Percentiles rank a stretch among this genome's conserved stretches.
phyloP scores from a whole-genome alignment of 2,113 vertebrate species.

The Daboia siamensis region DNA sequence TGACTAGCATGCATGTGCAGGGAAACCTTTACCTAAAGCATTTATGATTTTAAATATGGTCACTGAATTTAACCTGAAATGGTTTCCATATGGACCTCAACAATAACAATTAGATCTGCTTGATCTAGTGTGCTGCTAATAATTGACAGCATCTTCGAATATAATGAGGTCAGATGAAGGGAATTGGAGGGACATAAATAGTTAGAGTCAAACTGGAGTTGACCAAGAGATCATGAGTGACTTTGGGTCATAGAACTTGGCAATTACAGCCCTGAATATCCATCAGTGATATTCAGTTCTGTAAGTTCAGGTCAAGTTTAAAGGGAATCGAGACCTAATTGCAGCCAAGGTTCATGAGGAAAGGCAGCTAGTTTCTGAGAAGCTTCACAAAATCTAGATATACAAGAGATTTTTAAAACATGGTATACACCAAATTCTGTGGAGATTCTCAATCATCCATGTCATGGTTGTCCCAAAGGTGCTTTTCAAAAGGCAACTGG shows the following conservation, averaged over 20 bases:
- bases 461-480: too few relatives aligned
- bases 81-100: background rate
- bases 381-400: background rate
- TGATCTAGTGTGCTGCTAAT: background rate
- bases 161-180: background rate
- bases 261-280: background rate
- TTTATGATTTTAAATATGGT: background rate
- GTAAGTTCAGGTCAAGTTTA: background rate
- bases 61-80: background rate
- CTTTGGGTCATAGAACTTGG: background rate
- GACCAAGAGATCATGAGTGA: background rate
- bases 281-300: background rate
- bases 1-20: too few relatives aligned
- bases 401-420: background rate
- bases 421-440: background rate
- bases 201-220: background rate
- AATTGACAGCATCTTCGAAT: background rate
- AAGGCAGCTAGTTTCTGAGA: background rate
- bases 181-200: background rate
- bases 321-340: background rate
- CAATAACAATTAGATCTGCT: background rate
- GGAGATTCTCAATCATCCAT: too few relatives aligned
- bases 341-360: background rate
- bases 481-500: background rate
- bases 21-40: too few relatives aligned